Evolutionary conservation across 2,797 vertebrate species (phyloP), one percentile per base, ranked within the genome.

Genomic region (Tauraco hartlaubi): DNA sequence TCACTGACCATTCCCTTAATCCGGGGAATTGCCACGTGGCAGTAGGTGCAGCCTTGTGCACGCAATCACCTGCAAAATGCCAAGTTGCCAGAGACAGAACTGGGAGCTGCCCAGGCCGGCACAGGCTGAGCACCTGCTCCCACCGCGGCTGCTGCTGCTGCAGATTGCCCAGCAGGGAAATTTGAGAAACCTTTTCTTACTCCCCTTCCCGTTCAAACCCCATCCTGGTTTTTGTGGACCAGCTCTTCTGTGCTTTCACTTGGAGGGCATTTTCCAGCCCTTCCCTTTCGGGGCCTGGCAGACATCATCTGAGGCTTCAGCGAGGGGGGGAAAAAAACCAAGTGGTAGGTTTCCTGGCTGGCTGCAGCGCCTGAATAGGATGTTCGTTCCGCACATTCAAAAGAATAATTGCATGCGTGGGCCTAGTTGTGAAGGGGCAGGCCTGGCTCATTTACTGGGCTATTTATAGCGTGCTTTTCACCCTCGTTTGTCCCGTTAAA

Each of bases 391-490:
- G 90, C 80, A 41, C 67, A 82, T 85, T 96, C 44, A 96, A 71
- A 92, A 89, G 90, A 91, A 77, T 94, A 96, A 96, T 97, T 92
- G 95, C 73, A 29, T 85, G 95, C 22, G 67, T 96, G 80, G 94
- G 96, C 90, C 88, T 89, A 25, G 64, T 49, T 90, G 83, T 0
- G 9, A 90, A 95, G 90, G 93, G 94, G 90, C 96, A 93, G 94
- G 92, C 92, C 86, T 94, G 92, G 90, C 93, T 96, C 83, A 8
- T 96, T 95, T 55, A 11, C 67, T 71, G 64, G 37, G 41, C 92
- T 97, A 95, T 94, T 96, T 96, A 95, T 96, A 96, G 96, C 12
- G 0, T 77, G 88, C 94, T 95, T 94, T 96, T 88, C 92, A 85
- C 83, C 85, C 59, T 54, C 5, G 1, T 94, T 94, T 76, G 55